Evolutionary conservation across 2,888 invertebrate genomes (phyloP).

Genomic region (Noctua pronuba): DNA sequence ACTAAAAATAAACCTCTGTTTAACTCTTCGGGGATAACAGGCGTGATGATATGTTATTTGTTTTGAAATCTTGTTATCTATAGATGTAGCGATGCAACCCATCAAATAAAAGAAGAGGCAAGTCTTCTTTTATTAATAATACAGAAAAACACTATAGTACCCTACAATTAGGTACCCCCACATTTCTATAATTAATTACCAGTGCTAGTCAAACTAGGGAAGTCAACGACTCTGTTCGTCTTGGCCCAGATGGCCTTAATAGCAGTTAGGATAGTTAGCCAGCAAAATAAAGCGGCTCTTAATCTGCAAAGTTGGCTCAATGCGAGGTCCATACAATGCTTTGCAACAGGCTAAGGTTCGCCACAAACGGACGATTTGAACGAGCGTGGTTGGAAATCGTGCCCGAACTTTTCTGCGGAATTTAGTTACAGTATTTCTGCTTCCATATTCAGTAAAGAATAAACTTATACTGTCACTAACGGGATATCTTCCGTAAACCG

Average conservation of each 20-base stretch:
- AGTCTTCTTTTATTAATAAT: no score
- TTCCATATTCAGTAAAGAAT: no score
- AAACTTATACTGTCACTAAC: no score
- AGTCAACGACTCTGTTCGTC: constrained; percentile 38
- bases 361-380: neutral
- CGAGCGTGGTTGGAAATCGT: neutral
- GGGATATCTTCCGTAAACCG: no score
- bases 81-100: no score
- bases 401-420: neutral
- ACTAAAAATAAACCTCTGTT: neutral
- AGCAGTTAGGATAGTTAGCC: neutral
- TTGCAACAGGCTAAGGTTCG: neutral
- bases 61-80: neutral
- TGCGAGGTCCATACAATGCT: neutral
- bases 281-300: constrained; percentile 25
- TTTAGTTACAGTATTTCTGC: neutral
- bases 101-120: no score
- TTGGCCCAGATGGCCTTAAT: constrained; percentile 17
- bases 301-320: constrained; percentile 22
- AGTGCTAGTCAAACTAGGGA: constrained; percentile 20
- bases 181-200: neutral
- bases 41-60: neutral
- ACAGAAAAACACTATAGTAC: neutral
- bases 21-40: neutral
- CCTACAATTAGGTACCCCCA: no score